Base-by-base conservation (phyloP, 1,140 invertebrate species). In the Dinoponera quadriceps region DNA sequence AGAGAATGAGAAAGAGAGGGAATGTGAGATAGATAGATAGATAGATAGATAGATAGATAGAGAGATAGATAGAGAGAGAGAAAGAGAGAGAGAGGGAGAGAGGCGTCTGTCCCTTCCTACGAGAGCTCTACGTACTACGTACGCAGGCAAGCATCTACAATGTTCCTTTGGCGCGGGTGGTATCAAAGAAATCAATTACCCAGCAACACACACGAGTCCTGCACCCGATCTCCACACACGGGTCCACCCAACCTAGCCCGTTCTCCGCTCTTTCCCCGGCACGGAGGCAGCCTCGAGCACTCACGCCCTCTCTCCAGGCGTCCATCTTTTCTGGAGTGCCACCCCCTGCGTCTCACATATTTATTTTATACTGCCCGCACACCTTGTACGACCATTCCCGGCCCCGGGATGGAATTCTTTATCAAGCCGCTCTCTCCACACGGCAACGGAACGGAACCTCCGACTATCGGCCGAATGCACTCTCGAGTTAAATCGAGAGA, bases 131-230 rank as follows among this genome's bases (percentile, higher is more conserved):
- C 69, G 33, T 83, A 83, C 73, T 83, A 83, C 82, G 82, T 78
- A 84, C 82, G 80, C 81, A 85, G 86, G 74, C 74, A 84, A 82
- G 85, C 90, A 91, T 88, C 88, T 87, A 90, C 88, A 85, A 90
- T 82, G 84, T 89, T 89, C 86, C 88, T 89, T 91, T 91, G 83
- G 84, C 84, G 85, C 86, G 78, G 86, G 83, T 85, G 84, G 85
- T 92, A 91, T 92, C 91, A 92, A 92, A 92, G 91, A 92, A 92
- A 92, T 92, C 91, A 92, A 92, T 92, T 92, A 92, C 87, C 86
- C 89, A 82, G 80, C 89, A 89, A 91, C 87, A 86, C 90, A 89
- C 85, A 86, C 85, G 85, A 80, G 85, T 84, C 75, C 72, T 71
- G 51, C 62, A 60, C 33, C 78, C 83, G 57, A 57, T 65, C 20